phyloP scores from a whole-genome alignment of 2,797 vertebrate genomes.

The Mormyrops boulengeri region DNA sequence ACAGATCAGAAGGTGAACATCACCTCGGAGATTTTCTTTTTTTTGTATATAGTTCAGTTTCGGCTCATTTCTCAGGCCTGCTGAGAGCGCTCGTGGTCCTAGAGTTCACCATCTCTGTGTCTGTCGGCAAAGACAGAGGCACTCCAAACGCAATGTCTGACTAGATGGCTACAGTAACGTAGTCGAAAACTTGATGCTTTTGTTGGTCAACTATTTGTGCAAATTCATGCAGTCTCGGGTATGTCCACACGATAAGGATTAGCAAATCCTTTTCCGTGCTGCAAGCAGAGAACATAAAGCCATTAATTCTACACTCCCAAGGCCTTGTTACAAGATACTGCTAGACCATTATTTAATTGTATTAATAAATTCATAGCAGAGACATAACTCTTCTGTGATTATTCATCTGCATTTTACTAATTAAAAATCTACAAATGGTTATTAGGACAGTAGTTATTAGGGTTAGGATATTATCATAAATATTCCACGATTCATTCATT shows the following conservation, averaged over 20 bases:
- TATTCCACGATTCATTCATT: constrained; percentile 47
- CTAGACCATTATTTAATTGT: neutral
- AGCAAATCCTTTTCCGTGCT: constrained; percentile 98
- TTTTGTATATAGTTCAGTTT: constrained; percentile 67
- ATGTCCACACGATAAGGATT: constrained; percentile 91
- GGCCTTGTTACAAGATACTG: constrained; percentile 2
- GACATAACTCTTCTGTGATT: neutral
- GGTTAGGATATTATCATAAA: constrained; percentile 26
- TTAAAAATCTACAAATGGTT: constrained; percentile 12
- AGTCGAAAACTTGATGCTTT: constrained; percentile 82
- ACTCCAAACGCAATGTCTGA: constrained; percentile 63
- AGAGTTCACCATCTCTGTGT: constrained; percentile 52
- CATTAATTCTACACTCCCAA: constrained; percentile 4
- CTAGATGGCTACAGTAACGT: constrained; percentile 74
- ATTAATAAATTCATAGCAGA: constrained; percentile 10
- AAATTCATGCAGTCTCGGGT: constrained; percentile 92
- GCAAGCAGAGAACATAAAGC: constrained; percentile 43
- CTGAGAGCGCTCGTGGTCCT: constrained; percentile 81
- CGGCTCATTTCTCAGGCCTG: constrained; percentile 89
- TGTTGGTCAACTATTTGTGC: constrained; percentile 81
- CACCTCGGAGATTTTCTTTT: neutral
- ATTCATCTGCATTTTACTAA: constrained; percentile 2
- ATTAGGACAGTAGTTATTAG: constrained; percentile 21
- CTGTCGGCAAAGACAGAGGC: constrained; percentile 60
- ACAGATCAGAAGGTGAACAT: constrained; percentile 69